Evolutionary conservation across 2,113 vertebrate genomes (phyloP).

Genomic region (Girardinichthys multiradiatus): DNA sequence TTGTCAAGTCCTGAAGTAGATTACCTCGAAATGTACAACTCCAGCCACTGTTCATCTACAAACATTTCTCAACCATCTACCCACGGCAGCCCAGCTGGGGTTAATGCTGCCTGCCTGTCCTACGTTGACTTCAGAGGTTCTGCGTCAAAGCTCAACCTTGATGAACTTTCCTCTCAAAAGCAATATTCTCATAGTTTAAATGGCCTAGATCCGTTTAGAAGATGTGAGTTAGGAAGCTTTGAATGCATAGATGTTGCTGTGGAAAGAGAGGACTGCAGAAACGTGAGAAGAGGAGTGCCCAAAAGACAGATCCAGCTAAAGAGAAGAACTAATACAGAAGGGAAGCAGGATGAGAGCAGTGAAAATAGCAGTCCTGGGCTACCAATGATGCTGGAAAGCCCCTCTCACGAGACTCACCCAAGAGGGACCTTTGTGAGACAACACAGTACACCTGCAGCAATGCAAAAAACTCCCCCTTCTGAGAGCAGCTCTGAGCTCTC

Average conservation of each 20-base stretch:
- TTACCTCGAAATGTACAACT: conserved; percentile 87
- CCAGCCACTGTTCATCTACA: conserved; percentile 81
- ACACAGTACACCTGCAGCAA: conserved; percentile 72
- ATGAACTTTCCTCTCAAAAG: conserved; percentile 67
- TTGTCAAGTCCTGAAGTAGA: conserved; percentile 80
- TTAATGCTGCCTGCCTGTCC: conserved; percentile 78
- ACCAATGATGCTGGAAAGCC: conserved; percentile 49
- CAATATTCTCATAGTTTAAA: conserved; percentile 53
- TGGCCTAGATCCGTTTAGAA: conserved; percentile 74
- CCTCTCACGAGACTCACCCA: conserved; percentile 50
- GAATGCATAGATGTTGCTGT: conserved; percentile 91
- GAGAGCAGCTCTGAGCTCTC: conserved; percentile 38
- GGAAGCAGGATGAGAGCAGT: conserved; percentile 65
- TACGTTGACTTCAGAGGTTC: conserved; percentile 79
- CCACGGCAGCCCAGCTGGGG: conserved; percentile 81
- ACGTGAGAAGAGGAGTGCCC: conserved; percentile 87
- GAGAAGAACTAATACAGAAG: conserved; percentile 80
- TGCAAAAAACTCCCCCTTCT: conserved; percentile 55
- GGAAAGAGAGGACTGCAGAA: conserved; percentile 83
- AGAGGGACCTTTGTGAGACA: conserved; percentile 77
- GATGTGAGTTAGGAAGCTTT: conserved; percentile 81
- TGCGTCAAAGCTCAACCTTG: conserved; percentile 67
- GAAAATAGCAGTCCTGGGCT: conserved; percentile 66
- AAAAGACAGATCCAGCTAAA: conserved; percentile 95
- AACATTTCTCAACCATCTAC: conserved; percentile 85